Base-by-base conservation (phyloP, 1,140 invertebrate genomes). In the Zaprionus tsacasi region DNA sequence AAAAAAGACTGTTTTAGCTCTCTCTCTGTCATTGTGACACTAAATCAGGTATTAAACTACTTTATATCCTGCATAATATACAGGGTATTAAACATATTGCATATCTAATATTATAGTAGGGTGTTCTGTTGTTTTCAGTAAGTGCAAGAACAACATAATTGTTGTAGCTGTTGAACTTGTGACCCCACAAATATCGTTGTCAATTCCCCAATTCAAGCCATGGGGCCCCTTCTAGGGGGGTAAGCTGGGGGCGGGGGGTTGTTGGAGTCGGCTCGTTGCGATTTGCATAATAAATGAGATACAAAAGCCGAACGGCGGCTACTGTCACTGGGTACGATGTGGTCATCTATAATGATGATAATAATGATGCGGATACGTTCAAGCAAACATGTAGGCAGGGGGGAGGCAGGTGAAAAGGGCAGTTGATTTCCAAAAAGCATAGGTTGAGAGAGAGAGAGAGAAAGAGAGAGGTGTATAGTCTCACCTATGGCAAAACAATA, bases 271-370 rank as follows among this genome's bases (percentile, higher is more conserved):
- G 40, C 66, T 60, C 67, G 70, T 57, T 78, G 61, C 67, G 83
- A 87, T 82, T 87, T 87, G 83, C 83, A 87, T 87, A 87, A 87
- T 87, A 87, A 87, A 87, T 87, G 83, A 87, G 83, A 87, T 81
- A 78, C 83, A 87, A 88, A 86, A 87, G 80, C 77, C 73, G 82
- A 82, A 74, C 83, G 83, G 80, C 81, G 83, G 82, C 79, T 87
- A 78, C 83, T 88, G 83, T 87, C 83, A 36, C 27, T 12, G 21
- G 58, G n/a, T 59, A 68, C 77, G 79, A 21, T 82, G 83, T 78
- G 70, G 80, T 6, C 83, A 88, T 78, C 83, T 82, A 87, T 87
- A 88, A 87, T 87, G 83, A 87, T 75, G 77, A 87, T 88, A 87
- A 87, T 87, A 87, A 87, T 87, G 83, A 80, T 75, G 80, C 80